Base-by-base conservation (phyloP, 2,797 vertebrate genomes). In the Lepus townsendii region DNA sequence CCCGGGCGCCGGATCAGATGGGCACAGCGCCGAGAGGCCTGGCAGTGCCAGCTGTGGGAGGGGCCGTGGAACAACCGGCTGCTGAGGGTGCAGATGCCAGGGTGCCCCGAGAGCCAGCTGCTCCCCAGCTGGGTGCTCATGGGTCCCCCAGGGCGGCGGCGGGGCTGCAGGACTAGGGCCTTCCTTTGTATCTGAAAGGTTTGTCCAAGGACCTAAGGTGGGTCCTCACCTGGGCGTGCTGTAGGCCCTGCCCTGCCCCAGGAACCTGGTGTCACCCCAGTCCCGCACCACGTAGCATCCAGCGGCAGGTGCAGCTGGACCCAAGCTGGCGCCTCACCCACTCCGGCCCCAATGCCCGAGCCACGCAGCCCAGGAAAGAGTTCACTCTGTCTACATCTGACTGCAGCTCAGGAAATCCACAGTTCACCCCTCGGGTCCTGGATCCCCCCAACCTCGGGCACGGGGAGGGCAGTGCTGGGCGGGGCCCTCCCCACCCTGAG, bases 61-160 rank as follows among this genome's bases (percentile, higher is more conserved):
- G 82, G 63, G 54, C 80, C 17, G 1, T 2, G 0, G 42, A 32
- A 22, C 17, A 11, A 13, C 2, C 16, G 65, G 65, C 57, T 3
- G 19, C 54, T 26, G 65, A 38, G 27, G 52, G 30, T 42, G 12
- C 8, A n/a, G 75, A 38, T 2, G 2, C 16, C 3, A 5, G 20
- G n/a, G 12, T 3, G 5, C 30, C 14, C 14, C 2, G 32, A 35
- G 16, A 42, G 42, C 30, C 0, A 0, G 24, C 10, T 22, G 12
- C 2, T 72, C 5, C 77, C 63, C 62, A 32, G 32, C 42, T 5
- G 1, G 32, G 85, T 42, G 13, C 22, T 16, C 42, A 47, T 1
- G 42, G 42, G 42, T 47, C 42, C 42, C 42, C 42, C 42, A 42
- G 42, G 42, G 42, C 9, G 8, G 42, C 42, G 54, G 19, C 3